Evolutionary conservation across 2,113 vertebrate genomes (phyloP).

Genomic region (Alethe diademata): DNA sequence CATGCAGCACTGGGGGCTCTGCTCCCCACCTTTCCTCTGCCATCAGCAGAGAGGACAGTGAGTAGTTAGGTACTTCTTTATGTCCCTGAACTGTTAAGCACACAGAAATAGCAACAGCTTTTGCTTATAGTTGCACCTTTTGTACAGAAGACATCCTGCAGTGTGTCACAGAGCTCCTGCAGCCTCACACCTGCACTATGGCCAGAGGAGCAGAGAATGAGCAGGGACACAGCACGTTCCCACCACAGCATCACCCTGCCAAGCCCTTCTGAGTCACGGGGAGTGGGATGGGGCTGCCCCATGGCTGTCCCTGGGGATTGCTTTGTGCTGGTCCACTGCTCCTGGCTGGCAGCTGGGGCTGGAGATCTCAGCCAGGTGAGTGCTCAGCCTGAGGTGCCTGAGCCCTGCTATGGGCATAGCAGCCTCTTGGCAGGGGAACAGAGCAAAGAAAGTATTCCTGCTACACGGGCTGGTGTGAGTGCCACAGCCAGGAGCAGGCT

Average conservation of each 20-base stretch:
- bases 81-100: neutral
- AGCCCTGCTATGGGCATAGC: neutral
- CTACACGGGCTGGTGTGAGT: rapidly evolving
- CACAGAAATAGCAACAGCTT: neutral
- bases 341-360: neutral
- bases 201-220: neutral
- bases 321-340: neutral
- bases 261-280: neutral
- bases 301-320: neutral
- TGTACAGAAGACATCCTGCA: rapidly evolving
- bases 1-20: neutral
- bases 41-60: neutral
- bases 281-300: rapidly evolving
- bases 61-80: neutral
- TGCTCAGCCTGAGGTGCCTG: neutral
- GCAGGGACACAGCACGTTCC: neutral
- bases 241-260: neutral
- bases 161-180: neutral
- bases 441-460: neutral
- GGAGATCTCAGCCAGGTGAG: neutral
- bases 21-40: neutral
- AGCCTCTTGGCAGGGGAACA: neutral
- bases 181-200: neutral
- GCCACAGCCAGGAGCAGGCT: neutral
- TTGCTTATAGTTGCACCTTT: neutral